These are phyloP conservation scores for Lamellibrachia columna DNA, from an alignment of 2,888 invertebrate species.

Conservation along the genomic window DNA sequence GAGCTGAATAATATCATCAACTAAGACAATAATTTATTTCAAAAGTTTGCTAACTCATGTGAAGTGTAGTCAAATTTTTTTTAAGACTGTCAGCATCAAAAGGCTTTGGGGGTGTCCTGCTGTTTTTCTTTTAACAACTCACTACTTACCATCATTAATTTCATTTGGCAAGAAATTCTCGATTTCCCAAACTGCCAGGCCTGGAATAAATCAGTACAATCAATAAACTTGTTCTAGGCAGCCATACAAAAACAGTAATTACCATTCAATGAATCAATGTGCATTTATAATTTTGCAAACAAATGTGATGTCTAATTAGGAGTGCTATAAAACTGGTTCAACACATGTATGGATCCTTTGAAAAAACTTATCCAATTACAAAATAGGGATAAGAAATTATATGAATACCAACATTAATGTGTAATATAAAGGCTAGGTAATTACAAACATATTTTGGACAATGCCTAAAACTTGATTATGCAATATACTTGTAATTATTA, in stretches of 20 bases:
- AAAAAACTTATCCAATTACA: no score
- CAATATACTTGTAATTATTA: no score
- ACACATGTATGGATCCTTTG: no score
- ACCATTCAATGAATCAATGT: constrained; percentile 22
- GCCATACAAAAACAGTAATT: constrained; percentile 23
- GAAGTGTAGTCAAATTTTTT: background rate
- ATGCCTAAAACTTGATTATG: no score
- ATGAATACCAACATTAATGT: no score
- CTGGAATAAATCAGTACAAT: constrained; percentile 46
- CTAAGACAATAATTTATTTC: background rate
- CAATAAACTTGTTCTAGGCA: background rate
- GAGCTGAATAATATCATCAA: background rate
- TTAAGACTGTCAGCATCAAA: background rate
- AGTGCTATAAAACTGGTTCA: no score
- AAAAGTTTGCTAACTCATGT: background rate
- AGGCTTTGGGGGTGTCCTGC: background rate
- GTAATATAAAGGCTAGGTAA: no score
- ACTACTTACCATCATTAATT: constrained; percentile 72
- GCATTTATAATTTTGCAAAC: background rate
- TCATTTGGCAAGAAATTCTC: constrained; percentile 98
- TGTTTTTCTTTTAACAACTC: constrained; percentile 13
- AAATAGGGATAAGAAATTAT: no score
- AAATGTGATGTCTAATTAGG: no score
- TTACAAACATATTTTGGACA: no score
- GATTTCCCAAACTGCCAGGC: constrained; percentile 97